Percentiles rank a stretch among this genome's conserved stretches.
These are phyloP conservation scores for Salticus scenicus DNA, from an alignment of 2,888 invertebrate species.

Conservation along the genomic window DNA sequence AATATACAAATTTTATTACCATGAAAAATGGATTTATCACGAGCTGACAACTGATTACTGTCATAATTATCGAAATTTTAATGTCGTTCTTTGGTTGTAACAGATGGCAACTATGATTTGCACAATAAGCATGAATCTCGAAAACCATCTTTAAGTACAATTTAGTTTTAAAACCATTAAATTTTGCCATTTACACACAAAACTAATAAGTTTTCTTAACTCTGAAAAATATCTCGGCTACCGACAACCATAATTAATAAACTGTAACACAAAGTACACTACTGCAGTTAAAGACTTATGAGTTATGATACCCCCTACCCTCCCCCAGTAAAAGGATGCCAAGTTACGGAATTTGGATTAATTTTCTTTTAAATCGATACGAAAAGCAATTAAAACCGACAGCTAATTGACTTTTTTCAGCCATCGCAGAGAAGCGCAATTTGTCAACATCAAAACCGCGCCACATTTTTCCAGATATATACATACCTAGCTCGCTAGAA, in stretches of 20 bases:
- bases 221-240: slow-evolving; percentile 31
- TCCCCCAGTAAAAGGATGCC: slow-evolving; percentile 37
- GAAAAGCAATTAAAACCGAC: slow-evolving; percentile 69
- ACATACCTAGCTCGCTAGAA: slow-evolving; percentile 39
- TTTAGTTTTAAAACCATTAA: slow-evolving; percentile 2
- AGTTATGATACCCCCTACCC: slow-evolving; percentile 52
- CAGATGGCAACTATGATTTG: not conserved
- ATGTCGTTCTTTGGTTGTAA: not conserved
- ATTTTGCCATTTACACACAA: slow-evolving; percentile 9
- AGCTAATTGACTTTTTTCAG: slow-evolving; percentile 67
- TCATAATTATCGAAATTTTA: not conserved
- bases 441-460: slow-evolving; percentile 59
- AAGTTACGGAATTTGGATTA: slow-evolving; percentile 55
- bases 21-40: not conserved
- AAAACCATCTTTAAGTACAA: not conserved
- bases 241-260: slow-evolving; percentile 50
- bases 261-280: slow-evolving; percentile 45
- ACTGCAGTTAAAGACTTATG: slow-evolving; percentile 50
- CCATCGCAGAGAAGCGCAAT: slow-evolving; percentile 28
- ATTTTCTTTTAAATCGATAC: slow-evolving; percentile 69
- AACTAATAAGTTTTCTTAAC: not conserved
- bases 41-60: not conserved
- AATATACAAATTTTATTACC: too few relatives aligned
- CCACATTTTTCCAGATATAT: slow-evolving; percentile 62
- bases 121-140: not conserved